Evolutionary conservation across 2,888 invertebrate species (phyloP).

Genomic region (Dicycla oo): DNA sequence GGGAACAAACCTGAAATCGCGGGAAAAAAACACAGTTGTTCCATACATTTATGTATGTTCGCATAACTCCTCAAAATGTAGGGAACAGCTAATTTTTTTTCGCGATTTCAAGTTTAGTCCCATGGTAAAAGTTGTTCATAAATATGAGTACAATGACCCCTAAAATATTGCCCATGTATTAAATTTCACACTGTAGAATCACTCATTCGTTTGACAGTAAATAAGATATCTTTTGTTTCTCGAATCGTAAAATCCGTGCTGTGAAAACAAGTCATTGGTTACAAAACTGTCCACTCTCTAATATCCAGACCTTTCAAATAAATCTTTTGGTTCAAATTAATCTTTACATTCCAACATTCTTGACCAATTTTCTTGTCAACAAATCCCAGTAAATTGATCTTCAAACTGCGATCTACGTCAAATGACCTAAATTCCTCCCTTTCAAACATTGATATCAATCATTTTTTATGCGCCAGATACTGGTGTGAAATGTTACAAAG

Average conservation of each 20-base stretch:
- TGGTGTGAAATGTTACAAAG: slow-evolving; percentile 39
- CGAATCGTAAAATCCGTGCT: background rate
- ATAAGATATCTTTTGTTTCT: background rate
- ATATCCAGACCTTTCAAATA: background rate
- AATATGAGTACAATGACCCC: no score
- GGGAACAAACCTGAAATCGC: no score
- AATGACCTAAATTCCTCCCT: slow-evolving; percentile 41
- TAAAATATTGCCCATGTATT: no score
- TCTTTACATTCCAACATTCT: no score
- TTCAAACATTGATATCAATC: slow-evolving; percentile 39
- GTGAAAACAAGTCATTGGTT: background rate
- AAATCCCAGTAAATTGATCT: slow-evolving; percentile 4
- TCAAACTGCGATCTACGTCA: slow-evolving; percentile 8
- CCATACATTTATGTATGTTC: no score
- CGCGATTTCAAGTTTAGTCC: no score
- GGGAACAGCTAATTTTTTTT: no score
- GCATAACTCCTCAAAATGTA: no score
- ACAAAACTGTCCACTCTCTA: background rate
- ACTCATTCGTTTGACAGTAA: background rate
- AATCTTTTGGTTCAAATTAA: no score
- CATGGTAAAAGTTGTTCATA: no score
- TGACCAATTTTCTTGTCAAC: background rate
- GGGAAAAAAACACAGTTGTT: no score
- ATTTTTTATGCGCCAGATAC: slow-evolving; percentile 29
- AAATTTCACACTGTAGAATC: no score